Evolutionary conservation across 2,888 invertebrate genomes (phyloP).

Genomic region (Trichogramma evanescens): DNA sequence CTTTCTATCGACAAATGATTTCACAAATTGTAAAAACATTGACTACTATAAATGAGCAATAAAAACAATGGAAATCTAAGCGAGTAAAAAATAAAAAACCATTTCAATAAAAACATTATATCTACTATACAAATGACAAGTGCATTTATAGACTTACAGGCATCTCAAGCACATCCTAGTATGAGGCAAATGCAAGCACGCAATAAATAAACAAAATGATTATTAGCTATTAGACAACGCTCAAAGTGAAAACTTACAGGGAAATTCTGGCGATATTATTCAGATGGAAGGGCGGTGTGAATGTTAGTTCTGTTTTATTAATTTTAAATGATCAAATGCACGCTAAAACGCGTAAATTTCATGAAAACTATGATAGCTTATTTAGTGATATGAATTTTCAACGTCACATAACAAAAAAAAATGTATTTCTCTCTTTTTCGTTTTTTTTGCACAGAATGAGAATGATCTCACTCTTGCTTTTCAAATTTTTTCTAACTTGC

Average conservation of each 20-base stretch:
- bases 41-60: conserved; percentile 9
- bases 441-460: not conserved
- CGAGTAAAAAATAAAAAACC: conserved; percentile 3
- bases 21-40: conserved; percentile 17
- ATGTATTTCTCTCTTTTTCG: not conserved
- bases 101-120: conserved; percentile 10
- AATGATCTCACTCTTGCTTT: conserved; percentile 18
- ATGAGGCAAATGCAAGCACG: conserved; percentile 43
- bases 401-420: conserved; percentile 13
- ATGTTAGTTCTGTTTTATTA: conserved; percentile 5
- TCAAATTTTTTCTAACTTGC: conserved; percentile 21
- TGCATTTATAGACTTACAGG: conserved; percentile 43
- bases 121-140: conserved; percentile 18
- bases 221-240: conserved; percentile 21
- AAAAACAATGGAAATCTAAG: conserved; percentile 9
- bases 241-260: conserved; percentile 22
- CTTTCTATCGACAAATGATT: not conserved
- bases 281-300: conserved; percentile 20
- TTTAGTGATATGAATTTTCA: conserved; percentile 4
- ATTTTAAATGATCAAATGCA: conserved; percentile 16
- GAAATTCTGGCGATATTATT: conserved; percentile 23
- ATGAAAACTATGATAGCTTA: conserved; percentile 13
- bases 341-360: not conserved
- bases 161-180: conserved; percentile 46
- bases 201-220: conserved; percentile 31